Percentiles rank a stretch among this genome's conserved stretches.
Conservation (phyloP, 2,113 vertebrate genomes). For the Numida meleagris region DNA sequence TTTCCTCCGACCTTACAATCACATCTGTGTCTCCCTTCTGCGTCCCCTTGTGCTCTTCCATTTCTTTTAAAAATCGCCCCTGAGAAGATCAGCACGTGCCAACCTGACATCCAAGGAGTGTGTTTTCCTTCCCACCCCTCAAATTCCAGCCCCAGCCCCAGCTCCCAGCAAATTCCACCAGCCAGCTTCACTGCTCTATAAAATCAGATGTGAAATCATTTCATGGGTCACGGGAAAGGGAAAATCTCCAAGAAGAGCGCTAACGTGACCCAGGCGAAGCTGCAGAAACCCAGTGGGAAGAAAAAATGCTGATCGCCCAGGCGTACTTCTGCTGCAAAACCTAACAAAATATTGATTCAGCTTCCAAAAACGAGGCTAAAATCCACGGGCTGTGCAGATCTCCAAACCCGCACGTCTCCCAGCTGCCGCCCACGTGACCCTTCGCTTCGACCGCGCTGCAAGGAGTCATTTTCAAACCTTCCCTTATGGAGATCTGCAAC, state of each 20-base stretch:
- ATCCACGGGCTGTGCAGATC: not conserved
- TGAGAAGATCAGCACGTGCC: not conserved
- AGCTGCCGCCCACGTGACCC: not conserved
- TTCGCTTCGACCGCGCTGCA: not conserved
- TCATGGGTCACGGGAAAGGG: not conserved
- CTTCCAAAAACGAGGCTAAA: not conserved
- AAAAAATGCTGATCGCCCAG: not conserved
- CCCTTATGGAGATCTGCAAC: not conserved
- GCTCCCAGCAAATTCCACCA: not conserved
- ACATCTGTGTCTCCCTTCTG: not conserved
- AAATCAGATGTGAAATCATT: not conserved
- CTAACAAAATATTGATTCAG: conserved; percentile 6
- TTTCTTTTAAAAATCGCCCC: not conserved
- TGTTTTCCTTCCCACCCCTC: not conserved
- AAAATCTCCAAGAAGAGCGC: not conserved
- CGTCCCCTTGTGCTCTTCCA: not conserved
- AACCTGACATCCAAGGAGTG: not conserved
- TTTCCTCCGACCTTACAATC: not conserved
- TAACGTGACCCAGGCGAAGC: not conserved
- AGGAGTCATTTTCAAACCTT: not conserved
- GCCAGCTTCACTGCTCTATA: not conserved
- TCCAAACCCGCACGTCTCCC: not conserved
- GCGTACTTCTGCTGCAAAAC: not conserved
- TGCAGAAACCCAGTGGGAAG: not conserved
- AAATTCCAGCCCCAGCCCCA: not conserved